Evolutionary conservation across 2,888 invertebrate genomes (phyloP).

Genomic region (Deilephila porcellus): DNA sequence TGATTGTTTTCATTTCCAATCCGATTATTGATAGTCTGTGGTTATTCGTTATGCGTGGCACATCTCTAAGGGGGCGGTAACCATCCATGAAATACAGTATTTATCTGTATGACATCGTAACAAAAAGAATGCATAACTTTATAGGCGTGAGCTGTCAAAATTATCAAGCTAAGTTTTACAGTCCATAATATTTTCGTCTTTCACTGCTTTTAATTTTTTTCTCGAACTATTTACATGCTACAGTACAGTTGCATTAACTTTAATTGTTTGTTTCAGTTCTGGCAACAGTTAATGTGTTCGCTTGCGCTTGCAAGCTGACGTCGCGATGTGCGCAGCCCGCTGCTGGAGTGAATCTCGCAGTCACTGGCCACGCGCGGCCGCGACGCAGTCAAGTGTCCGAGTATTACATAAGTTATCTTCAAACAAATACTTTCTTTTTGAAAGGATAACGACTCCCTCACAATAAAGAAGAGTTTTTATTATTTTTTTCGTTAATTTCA

Average conservation of each 20-base stretch:
- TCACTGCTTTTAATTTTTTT: too few species aligned
- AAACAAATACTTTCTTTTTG: neutral
- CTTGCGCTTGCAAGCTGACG: constrained; percentile 38
- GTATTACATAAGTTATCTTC: constrained; percentile 19
- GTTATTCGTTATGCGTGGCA: too few species aligned
- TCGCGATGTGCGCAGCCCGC: constrained; percentile 6
- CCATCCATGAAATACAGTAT: too few species aligned
- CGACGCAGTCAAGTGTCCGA: neutral
- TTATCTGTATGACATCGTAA: too few species aligned
- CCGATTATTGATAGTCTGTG: too few species aligned
- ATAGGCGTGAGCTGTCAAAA: too few species aligned
- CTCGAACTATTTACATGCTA: too few species aligned
- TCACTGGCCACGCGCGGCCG: neutral
- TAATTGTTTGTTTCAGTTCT: constrained; percentile 1
- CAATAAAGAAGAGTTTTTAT: constrained; percentile 1
- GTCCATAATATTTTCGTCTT: too few species aligned
- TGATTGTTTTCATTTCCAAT: too few species aligned
- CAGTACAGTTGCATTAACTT: neutral
- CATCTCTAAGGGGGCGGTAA: too few species aligned
- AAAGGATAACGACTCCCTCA: neutral
- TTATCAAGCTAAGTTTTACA: too few species aligned
- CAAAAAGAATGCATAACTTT: too few species aligned
- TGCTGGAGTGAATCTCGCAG: constrained; percentile 28
- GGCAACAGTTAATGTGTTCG: constrained; percentile 32
- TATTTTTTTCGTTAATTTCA: neutral